A percentile compares a stretch with the other conserved stretches of the same genome.
Conservation (phyloP, 2,113 vertebrate species). For the Dipodomys spectabilis region DNA sequence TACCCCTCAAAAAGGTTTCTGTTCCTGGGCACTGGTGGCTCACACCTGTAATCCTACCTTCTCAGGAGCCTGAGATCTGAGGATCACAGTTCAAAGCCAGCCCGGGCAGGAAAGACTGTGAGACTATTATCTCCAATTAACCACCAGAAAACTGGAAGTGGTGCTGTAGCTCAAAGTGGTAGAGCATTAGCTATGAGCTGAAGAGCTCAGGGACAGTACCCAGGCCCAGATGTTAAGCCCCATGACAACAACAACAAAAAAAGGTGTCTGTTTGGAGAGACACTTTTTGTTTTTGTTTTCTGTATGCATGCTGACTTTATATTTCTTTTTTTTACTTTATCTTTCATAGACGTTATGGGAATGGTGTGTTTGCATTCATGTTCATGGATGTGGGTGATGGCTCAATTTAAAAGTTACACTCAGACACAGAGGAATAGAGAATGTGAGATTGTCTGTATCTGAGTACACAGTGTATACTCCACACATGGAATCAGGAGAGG, state of each 20-base stretch:
- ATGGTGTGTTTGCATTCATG: not conserved
- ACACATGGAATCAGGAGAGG: not conserved
- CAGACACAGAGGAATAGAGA: not conserved
- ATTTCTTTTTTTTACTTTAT: not conserved
- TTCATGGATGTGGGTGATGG: not conserved
- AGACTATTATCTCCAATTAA: no score
- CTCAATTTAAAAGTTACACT: slow-evolving; percentile 4
- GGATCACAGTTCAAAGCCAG: no score
- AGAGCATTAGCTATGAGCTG: no score
- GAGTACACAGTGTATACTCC: not conserved
- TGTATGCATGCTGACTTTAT: not conserved
- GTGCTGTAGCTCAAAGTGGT: no score
- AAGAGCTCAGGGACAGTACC: no score
- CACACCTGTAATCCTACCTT: no score
- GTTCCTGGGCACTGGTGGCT: no score
- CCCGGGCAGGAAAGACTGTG: no score
- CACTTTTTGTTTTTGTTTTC: not conserved
- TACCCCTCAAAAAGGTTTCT: not conserved
- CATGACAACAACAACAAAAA: no score
- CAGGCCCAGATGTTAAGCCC: not conserved
- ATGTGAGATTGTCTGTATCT: not conserved
- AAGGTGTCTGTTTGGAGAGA: not conserved
- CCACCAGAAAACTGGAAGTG: no score
- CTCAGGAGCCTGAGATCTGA: no score
- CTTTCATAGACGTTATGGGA: not conserved